A percentile compares a stretch with the other conserved stretches of the same genome.
Conservation (phyloP, 2,113 vertebrate species). For the Fregetta grallaria region DNA sequence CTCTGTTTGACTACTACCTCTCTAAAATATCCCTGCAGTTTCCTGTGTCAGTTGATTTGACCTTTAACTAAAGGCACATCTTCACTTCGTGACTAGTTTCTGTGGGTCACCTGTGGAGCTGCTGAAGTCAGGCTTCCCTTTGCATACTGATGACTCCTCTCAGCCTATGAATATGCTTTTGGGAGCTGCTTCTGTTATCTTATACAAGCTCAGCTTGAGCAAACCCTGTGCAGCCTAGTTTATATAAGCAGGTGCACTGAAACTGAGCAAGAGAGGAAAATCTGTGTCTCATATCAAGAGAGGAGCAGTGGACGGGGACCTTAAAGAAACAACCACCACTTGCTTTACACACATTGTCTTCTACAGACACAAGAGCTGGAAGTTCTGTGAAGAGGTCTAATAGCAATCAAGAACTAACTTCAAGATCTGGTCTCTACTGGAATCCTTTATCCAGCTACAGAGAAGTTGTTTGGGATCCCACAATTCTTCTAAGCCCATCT, state of each 20-base stretch:
- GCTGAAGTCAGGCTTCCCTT: background rate
- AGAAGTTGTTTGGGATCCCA: background rate
- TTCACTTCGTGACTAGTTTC: background rate
- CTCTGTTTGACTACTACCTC: background rate
- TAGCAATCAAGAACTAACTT: background rate
- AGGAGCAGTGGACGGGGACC: background rate
- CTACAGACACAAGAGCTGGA: background rate
- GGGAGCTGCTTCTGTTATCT: background rate
- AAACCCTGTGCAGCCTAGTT: background rate
- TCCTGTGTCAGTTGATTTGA: background rate
- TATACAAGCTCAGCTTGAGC: background rate
- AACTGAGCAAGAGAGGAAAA: background rate
- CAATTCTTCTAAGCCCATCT: background rate
- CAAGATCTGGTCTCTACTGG: background rate
- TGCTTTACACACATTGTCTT: background rate
- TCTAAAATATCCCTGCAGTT: background rate
- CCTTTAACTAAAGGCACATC: background rate
- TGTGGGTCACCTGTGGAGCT: background rate
- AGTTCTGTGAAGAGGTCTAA: background rate
- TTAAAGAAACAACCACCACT: background rate
- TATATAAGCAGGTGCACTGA: constrained; percentile 13
- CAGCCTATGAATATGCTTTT: background rate
- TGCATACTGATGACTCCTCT: background rate
- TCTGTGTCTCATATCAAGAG: constrained; percentile 3
- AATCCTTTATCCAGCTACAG: background rate